A percentile compares a stretch with the other conserved stretches of the same genome.
phyloP scores from a whole-genome alignment of 2,113 vertebrate species.

The Monopterus albus region DNA sequence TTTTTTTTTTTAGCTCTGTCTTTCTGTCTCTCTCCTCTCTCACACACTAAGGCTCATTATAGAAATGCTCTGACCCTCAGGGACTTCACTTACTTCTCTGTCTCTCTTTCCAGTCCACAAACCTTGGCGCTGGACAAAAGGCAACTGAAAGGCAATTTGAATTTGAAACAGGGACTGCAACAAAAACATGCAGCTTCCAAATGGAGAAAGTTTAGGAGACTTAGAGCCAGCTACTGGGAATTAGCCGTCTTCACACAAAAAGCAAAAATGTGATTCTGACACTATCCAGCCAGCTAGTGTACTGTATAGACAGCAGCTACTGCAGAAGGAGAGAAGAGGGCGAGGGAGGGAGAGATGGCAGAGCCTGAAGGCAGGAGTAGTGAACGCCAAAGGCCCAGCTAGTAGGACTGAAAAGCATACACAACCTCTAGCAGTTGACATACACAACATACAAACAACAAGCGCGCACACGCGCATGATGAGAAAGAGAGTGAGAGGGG shows the following conservation, averaged over 20 bases:
- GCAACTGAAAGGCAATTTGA: conserved; percentile 80
- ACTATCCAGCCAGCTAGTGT: conserved; percentile 48
- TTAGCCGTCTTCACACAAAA: conserved; percentile 30
- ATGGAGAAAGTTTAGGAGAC: conserved; percentile 61
- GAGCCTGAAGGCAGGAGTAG: conserved; percentile 43
- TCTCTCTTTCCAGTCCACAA: conserved; percentile 80
- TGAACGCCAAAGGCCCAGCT: conserved; percentile 51
- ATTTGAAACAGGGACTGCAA: conserved; percentile 81
- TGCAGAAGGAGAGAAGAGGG: conserved; percentile 35
- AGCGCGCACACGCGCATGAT: not conserved
- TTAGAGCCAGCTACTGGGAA: conserved; percentile 60
- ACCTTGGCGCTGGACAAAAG: conserved; percentile 79
- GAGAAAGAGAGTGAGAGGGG: not conserved
- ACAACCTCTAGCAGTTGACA: conserved; percentile 23
- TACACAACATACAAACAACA: too few relatives aligned
- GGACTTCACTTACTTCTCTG: conserved; percentile 76
- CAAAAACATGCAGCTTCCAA: conserved; percentile 64
- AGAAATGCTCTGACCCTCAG: conserved; percentile 70
- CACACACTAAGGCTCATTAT: conserved; percentile 69
- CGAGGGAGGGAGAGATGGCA: conserved; percentile 24
- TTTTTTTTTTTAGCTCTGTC: conserved; percentile 47
- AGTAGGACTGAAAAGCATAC: conserved; percentile 44
- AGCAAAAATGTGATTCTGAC: conserved; percentile 63
- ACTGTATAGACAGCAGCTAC: conserved; percentile 68
- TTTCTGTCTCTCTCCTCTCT: conserved; percentile 38